These are phyloP conservation scores for Megalonaias nervosa DNA, from an alignment of 1,140 invertebrate species.

Conservation along the genomic window DNA sequence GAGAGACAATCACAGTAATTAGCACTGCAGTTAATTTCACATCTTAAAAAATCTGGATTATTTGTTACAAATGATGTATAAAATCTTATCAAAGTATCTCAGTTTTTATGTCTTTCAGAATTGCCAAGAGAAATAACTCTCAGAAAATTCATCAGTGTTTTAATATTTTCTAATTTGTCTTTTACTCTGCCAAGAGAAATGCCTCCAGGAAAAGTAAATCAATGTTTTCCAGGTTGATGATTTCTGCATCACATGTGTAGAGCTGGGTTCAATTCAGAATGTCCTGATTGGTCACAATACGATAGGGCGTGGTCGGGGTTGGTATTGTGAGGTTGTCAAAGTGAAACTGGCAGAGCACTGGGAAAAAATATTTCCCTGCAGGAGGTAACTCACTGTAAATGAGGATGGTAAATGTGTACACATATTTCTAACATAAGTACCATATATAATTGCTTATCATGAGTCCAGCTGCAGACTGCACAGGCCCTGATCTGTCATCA, in stretches of 20 bases:
- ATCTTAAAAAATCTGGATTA: no score
- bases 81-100: no score
- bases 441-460: no score
- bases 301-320: conserved; percentile 56
- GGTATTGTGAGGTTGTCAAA: conserved; percentile 57
- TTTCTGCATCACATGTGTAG: conserved; percentile 52
- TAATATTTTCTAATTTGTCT: neutral
- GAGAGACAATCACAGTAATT: no score
- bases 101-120: no score
- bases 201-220: neutral
- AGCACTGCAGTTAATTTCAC: no score
- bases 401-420: no score
- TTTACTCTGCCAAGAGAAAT: neutral
- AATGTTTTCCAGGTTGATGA: conserved; percentile 48
- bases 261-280: conserved; percentile 52
- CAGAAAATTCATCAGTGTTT: neutral
- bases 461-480: no score
- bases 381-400: conserved; percentile 42
- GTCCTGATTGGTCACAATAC: conserved; percentile 57
- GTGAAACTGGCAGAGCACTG: conserved; percentile 31
- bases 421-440: no score
- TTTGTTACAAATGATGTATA: no score
- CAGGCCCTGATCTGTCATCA: no score
- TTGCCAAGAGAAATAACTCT: neutral
- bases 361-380: conserved; percentile 48